Conservation (phyloP, 2,888 invertebrate species). For the Drosophila prolongata region DNA sequence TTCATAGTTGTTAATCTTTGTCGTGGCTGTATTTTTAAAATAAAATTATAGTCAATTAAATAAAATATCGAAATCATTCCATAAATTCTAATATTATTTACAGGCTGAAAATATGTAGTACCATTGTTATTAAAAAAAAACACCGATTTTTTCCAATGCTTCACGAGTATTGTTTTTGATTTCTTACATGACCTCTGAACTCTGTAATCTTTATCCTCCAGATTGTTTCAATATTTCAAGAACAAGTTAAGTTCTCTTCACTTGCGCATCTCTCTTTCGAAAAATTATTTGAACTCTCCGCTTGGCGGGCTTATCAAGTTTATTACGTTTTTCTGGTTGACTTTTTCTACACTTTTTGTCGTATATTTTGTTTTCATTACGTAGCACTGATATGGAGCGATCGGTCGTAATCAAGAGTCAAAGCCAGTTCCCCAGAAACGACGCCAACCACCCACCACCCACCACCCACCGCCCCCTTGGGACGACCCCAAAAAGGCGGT, state of each 20-base stretch:
- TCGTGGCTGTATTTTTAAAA: too few species aligned
- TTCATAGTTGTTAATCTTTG: too few species aligned
- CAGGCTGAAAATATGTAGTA: too few species aligned
- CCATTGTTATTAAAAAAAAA: too few species aligned
- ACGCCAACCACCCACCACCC: background rate
- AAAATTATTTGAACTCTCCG: constrained; percentile 8
- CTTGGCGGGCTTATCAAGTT: constrained; percentile 50
- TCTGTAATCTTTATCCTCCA: background rate
- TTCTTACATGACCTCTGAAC: background rate
- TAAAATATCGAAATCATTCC: too few species aligned
- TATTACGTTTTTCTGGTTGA: constrained; percentile 32
- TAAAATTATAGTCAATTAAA: too few species aligned
- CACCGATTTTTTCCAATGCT: too few species aligned
- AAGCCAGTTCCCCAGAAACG: constrained; percentile 38
- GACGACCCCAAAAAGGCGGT: constrained; percentile 1
- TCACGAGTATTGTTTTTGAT: background rate
- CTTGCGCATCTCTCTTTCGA: background rate
- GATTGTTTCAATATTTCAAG: background rate
- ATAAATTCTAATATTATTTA: too few species aligned
- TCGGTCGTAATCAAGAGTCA: constrained; percentile 59
- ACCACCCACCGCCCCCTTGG: background rate
- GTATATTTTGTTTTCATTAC: constrained; percentile 43
- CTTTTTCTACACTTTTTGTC: constrained; percentile 1
- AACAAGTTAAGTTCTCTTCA: background rate
- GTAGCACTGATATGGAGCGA: constrained; percentile 51